Evolutionary conservation across 2,797 vertebrate species (phyloP), one percentile per base, ranked within the genome.

Genomic region (Lagorchestes hirsutus): DNA sequence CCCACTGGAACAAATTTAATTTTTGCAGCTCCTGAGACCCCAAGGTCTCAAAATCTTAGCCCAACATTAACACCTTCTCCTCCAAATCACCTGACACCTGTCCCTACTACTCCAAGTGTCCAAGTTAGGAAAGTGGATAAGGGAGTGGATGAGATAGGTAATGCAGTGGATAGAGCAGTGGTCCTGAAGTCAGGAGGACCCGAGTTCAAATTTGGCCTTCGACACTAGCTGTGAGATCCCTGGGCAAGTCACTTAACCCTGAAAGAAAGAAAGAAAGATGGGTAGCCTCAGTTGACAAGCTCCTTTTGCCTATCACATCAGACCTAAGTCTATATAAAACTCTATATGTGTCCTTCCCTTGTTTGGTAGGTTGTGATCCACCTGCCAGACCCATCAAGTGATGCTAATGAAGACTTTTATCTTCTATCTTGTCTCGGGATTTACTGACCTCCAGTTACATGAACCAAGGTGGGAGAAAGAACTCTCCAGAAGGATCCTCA

Each of bases 291-390:
- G 96, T 96, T 95, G 97, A 94, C 90, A 29, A 98, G 96, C 96
- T 98, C 95, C n/a, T 95, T 98, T 97, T 98, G 97, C 97, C 97
- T 95, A 91, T 94, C 93, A 82, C 95, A 55, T 90, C 96, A 98
- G 90, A 90, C 96, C 96, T 95, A 91, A 96, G 87, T 90, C 46
- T 93, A 55, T 92, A 90, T 55, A 62, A 94, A 56, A 93, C 24
- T 46, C 74, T 82, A 31, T 6, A 27, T 16, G 74, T 82, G 40
- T 46, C 18, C 74, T 3, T 82, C 74, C 40, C n/a, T 74, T 82
- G 8, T 46, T 27, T 10, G 22, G 34, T 34, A 16, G 62, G 62
- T n/a, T 5, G 40, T 46, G 40, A 87, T 11, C 40, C 40, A 87
- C 40, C 40, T 24, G 74, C 74, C 74, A 87, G 50, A 50, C 22